These are phyloP conservation scores for Phasia obesa DNA, from an alignment of 2,888 invertebrate genomes.

Conservation along the genomic window DNA sequence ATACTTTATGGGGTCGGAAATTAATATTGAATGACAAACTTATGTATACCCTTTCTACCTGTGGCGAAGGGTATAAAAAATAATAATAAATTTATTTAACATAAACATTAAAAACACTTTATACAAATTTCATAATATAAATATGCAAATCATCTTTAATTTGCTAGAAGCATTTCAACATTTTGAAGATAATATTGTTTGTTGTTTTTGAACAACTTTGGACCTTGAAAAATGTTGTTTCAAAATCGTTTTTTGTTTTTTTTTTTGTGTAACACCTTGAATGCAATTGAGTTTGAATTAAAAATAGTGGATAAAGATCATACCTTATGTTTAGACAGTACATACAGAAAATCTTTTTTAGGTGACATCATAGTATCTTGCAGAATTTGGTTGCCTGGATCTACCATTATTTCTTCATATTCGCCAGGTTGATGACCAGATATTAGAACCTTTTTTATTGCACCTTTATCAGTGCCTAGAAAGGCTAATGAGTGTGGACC, in stretches of 20 bases:
- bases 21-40: too few relatives aligned
- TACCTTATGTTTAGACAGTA: constrained; percentile 90
- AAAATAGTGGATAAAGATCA: neutral
- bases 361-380: constrained; percentile 94
- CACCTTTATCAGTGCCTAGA: constrained; percentile 93
- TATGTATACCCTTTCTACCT: too few relatives aligned
- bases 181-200: too few relatives aligned
- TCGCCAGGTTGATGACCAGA: constrained; percentile 89
- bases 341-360: constrained; percentile 92
- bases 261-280: neutral
- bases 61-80: too few relatives aligned
- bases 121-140: too few relatives aligned
- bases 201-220: neutral
- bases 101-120: too few relatives aligned
- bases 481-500: constrained; percentile 97
- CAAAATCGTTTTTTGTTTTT: neutral
- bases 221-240: neutral
- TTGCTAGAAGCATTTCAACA: too few relatives aligned
- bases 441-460: constrained; percentile 90
- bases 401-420: constrained; percentile 93
- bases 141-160: too few relatives aligned
- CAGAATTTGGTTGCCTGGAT: constrained; percentile 90
- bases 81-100: too few relatives aligned
- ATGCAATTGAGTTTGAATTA: neutral
- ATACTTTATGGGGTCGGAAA: too few relatives aligned